Conservation (phyloP, 2,113 vertebrate species). For the Antechinus flavipes region DNA sequence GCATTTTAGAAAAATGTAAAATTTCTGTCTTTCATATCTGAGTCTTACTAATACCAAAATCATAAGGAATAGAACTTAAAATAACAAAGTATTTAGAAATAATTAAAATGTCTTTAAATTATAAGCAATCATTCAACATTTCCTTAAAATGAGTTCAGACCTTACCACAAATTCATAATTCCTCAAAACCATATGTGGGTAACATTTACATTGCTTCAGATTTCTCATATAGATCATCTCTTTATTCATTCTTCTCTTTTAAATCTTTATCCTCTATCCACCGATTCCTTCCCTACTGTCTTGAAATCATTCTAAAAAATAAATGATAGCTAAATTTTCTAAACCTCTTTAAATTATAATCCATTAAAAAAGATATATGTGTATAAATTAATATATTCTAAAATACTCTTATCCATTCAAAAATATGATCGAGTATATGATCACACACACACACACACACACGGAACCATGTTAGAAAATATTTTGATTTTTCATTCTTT, state of each 20-base stretch:
- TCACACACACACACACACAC: too few relatives aligned
- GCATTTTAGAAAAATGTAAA: conserved; percentile 17
- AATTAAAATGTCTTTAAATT: conserved; percentile 30
- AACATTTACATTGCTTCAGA: background rate
- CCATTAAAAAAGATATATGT: background rate
- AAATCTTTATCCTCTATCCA: background rate
- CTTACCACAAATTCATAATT: conserved; percentile 22
- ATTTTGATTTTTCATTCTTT: background rate
- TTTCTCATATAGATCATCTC: background rate
- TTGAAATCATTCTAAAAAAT: background rate
- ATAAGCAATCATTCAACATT: conserved; percentile 7
- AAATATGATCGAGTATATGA: background rate
- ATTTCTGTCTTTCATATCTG: conserved; percentile 21
- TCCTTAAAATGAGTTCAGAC: conserved; percentile 39
- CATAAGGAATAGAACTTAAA: background rate
- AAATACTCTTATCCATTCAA: background rate
- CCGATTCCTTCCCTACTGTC: background rate
- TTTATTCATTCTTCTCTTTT: background rate
- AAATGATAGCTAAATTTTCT: background rate
- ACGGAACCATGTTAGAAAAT: too few relatives aligned
- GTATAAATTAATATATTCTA: background rate
- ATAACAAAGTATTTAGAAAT: background rate
- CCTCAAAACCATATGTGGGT: background rate
- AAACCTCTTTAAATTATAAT: background rate
- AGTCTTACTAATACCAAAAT: conserved; percentile 46